Conservation (phyloP, 2,797 vertebrate species). For the Eutrigla gurnardus region DNA sequence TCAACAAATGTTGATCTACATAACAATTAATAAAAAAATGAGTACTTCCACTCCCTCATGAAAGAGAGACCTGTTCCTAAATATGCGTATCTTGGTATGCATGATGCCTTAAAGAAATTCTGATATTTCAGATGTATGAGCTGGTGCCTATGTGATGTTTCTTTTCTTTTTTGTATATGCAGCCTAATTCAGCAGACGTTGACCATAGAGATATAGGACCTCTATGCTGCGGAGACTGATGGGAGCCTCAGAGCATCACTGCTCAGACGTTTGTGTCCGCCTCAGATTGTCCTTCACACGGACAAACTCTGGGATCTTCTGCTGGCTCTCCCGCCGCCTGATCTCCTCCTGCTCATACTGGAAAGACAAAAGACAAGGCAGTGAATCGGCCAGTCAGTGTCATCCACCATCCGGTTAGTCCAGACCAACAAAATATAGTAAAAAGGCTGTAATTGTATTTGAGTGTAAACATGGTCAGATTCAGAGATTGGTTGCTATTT, state of each 20-base stretch:
- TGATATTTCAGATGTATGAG: conserved; percentile 21
- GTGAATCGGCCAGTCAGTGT: background rate
- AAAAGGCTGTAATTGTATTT: background rate
- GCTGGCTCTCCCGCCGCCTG: conserved; percentile 74
- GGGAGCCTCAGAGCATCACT: conserved; percentile 58
- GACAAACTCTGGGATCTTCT: conserved; percentile 85
- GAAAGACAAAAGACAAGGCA: conserved; percentile 26
- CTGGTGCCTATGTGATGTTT: conserved; percentile 10
- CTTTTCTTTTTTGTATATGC: background rate
- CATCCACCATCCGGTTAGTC: conserved; percentile 1
- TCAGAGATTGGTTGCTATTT: background rate
- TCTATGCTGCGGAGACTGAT: conserved; percentile 57
- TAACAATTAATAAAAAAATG: conserved; percentile 35
- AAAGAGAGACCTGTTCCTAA: conserved; percentile 11
- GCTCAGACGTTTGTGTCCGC: conserved; percentile 72
- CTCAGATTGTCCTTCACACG: conserved; percentile 84
- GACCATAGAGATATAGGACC: conserved; percentile 48
- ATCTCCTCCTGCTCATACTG: conserved; percentile 85
- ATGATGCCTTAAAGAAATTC: conserved; percentile 6
- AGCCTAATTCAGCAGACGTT: conserved; percentile 22
- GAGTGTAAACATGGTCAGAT: background rate
- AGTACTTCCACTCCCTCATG: conserved; percentile 22
- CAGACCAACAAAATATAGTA: background rate
- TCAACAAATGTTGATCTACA: conserved; percentile 11
- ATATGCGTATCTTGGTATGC: conserved; percentile 25